Evolutionary conservation across 2,113 vertebrate genomes (phyloP).

Genomic region (Vulpes vulpes): DNA sequence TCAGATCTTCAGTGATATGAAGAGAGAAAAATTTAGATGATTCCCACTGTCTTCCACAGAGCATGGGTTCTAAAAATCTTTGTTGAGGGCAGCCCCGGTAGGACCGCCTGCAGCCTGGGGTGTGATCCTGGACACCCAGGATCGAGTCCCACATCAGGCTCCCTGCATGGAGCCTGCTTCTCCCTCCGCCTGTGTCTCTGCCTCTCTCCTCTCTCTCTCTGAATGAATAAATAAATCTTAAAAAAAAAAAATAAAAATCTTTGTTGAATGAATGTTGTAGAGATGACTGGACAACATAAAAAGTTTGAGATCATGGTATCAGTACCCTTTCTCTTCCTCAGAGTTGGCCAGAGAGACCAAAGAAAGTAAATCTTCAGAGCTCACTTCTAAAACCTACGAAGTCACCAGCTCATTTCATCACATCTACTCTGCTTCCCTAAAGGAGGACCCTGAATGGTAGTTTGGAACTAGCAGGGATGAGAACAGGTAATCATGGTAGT

Average conservation of each 20-base stretch:
- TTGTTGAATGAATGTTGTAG: conserved; percentile 9
- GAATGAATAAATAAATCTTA: too few species aligned
- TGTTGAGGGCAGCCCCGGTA: not conserved
- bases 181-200: too few species aligned
- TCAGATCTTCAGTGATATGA: conserved; percentile 1
- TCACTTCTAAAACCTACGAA: conserved; percentile 20
- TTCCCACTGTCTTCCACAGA: not conserved
- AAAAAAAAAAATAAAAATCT: not conserved
- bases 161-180: too few species aligned
- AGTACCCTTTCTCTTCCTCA: conserved; percentile 4
- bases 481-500: not conserved
- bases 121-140: too few species aligned
- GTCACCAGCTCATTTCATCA: not conserved
- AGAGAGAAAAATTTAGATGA: conserved; percentile 13
- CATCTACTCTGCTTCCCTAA: not conserved
- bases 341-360: not conserved
- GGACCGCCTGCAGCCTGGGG: too few species aligned
- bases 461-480: not conserved
- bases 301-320: conserved; percentile 33
- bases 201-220: too few species aligned
- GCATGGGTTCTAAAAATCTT: not conserved
- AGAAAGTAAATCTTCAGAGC: conserved; percentile 45
- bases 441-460: not conserved
- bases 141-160: too few species aligned
- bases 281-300: conserved; percentile 26